Conservation (phyloP, 1,140 invertebrate species). For the Drosophila bipectinata region DNA sequence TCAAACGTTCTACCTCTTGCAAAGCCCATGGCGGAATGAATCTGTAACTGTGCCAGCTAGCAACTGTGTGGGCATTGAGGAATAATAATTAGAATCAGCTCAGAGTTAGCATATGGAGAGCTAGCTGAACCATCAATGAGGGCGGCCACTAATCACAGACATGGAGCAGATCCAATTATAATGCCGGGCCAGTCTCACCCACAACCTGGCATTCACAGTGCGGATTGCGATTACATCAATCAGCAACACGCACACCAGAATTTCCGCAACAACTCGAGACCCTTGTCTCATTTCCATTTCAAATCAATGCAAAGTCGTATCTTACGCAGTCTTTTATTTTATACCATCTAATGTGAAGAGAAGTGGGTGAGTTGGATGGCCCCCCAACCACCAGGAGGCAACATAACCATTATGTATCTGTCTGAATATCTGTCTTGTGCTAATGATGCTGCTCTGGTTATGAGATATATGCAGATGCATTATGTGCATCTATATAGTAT, state of each 20-base stretch:
- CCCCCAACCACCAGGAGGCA: constrained; percentile 26
- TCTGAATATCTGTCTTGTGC: constrained; percentile 22
- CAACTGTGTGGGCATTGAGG: constrained; percentile 18
- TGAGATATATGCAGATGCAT: constrained; percentile 36
- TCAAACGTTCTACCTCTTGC: background rate
- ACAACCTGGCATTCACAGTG: constrained; percentile 12
- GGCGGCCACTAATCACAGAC: constrained; percentile 29
- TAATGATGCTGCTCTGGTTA: constrained; percentile 30
- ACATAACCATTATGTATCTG: constrained; percentile 7
- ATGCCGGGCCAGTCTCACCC: constrained; percentile 19
- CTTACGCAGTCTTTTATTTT: constrained; percentile 47
- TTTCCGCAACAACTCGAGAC: constrained; percentile 50
- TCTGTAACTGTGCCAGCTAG: constrained; percentile 4
- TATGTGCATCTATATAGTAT: constrained; percentile 33
- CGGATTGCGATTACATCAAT: constrained; percentile 58
- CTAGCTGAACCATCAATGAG: constrained; percentile 23
- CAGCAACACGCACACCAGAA: constrained; percentile 53
- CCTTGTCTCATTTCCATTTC: constrained; percentile 42
- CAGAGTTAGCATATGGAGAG: constrained; percentile 9
- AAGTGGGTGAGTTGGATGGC: constrained; percentile 62
- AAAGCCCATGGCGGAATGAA: background rate
- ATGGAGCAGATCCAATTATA: constrained; percentile 49
- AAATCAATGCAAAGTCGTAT: constrained; percentile 58
- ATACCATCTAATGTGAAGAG: constrained; percentile 36
- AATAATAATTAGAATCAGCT: constrained; percentile 35